A percentile compares a stretch with the other conserved stretches of the same genome.
phyloP scores from a whole-genome alignment of 2,797 vertebrate species.

The Amblyraja radiata region DNA sequence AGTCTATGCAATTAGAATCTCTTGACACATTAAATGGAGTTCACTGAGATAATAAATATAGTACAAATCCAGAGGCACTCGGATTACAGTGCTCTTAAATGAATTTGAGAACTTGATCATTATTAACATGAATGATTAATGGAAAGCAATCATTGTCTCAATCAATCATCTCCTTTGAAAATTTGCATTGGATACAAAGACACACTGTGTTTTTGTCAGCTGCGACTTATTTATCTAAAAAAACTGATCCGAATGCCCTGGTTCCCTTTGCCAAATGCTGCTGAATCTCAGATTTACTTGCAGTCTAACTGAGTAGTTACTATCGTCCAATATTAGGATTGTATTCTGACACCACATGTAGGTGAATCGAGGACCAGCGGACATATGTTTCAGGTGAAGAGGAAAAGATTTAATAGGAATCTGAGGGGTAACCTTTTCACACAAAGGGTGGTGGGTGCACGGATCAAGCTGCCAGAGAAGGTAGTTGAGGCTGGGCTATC shows the following conservation, averaged over 20 bases:
- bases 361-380: too few relatives aligned
- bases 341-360: background rate
- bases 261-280: background rate
- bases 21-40: conserved; percentile 15
- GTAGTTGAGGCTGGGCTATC: too few relatives aligned
- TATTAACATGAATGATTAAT: conserved; percentile 34
- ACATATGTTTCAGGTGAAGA: too few relatives aligned
- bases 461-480: too few relatives aligned
- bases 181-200: background rate
- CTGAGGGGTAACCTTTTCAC: too few relatives aligned
- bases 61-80: conserved; percentile 13
- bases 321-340: background rate
- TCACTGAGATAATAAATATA: conserved; percentile 22
- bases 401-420: too few relatives aligned
- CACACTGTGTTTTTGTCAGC: background rate
- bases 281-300: background rate
- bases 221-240: background rate
- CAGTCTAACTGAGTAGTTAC: background rate
- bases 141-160: background rate
- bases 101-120: conserved; percentile 14
- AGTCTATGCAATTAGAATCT: conserved; percentile 18
- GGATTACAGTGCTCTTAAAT: background rate
- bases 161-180: conserved; percentile 18
- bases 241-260: background rate
- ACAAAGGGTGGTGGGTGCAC: too few relatives aligned